Conservation (phyloP, 2,797 vertebrate species). For the Typhlichthys eigenmanni region DNA sequence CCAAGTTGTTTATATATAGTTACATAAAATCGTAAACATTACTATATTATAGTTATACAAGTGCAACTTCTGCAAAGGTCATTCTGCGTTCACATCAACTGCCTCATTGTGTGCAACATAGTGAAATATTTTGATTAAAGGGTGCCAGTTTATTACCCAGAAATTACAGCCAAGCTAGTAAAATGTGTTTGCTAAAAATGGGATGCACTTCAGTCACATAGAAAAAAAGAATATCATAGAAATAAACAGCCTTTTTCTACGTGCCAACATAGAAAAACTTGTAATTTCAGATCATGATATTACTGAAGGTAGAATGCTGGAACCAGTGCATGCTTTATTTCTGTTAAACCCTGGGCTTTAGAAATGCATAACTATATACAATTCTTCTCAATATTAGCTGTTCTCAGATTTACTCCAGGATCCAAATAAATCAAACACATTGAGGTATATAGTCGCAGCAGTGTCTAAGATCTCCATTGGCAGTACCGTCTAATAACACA, state of each 20-base stretch:
- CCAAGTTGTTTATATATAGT: too few relatives aligned
- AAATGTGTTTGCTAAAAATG: conserved; percentile 38
- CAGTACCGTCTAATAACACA: conserved; percentile 46
- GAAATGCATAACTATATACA: conserved; percentile 36
- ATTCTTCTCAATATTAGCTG: conserved; percentile 37
- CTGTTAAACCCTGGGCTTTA: conserved; percentile 43
- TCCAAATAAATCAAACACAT: conserved; percentile 56
- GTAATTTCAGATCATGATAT: conserved; percentile 33
- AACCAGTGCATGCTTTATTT: conserved; percentile 42
- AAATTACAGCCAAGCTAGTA: conserved; percentile 19
- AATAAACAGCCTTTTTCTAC: conserved; percentile 20
- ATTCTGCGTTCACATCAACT: conserved; percentile 10
- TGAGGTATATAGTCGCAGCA: conserved; percentile 30
- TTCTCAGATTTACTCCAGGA: conserved; percentile 46
- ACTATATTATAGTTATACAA: too few relatives aligned
- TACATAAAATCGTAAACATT: too few relatives aligned
- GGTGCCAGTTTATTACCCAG: conserved; percentile 1
- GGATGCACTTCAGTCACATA: conserved; percentile 37
- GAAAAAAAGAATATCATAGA: conserved; percentile 22
- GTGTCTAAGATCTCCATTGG: conserved; percentile 49
- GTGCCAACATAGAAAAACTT: conserved; percentile 38
- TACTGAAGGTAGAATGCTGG: conserved; percentile 13
- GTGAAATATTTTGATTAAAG: conserved; percentile 25
- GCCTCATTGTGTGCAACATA: conserved; percentile 28
- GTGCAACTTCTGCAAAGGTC: not conserved